Evolutionary conservation across 2,113 vertebrate species (phyloP).

Genomic region (Cavia aperea): DNA sequence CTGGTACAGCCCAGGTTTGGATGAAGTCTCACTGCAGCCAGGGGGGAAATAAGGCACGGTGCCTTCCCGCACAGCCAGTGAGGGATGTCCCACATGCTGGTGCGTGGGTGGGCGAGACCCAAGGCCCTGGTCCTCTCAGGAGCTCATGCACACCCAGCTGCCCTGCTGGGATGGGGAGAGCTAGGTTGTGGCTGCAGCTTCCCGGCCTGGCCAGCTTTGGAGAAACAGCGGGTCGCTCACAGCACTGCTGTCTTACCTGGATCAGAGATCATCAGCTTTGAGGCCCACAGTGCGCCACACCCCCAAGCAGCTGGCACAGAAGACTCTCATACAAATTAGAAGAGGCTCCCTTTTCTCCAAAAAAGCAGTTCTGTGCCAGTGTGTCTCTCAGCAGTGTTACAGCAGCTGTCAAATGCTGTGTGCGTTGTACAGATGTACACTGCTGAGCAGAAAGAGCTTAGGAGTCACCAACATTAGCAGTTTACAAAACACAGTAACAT

Average conservation of each 20-base stretch:
- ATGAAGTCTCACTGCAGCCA: not conserved
- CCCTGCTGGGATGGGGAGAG: not conserved
- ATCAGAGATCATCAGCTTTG: fast-evolving
- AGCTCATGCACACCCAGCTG: not conserved
- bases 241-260: fast-evolving
- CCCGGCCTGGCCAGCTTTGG: fast-evolving
- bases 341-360: not conserved
- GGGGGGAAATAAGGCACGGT: fast-evolving
- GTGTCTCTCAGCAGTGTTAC: not conserved
- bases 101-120: fast-evolving
- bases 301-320: fast-evolving
- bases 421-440: fast-evolving
- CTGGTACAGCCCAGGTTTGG: not conserved
- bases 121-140: too few species aligned
- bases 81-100: not conserved
- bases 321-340: not conserved
- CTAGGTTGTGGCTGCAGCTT: not conserved
- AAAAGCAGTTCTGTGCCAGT: not conserved
- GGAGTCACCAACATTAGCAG: not conserved
- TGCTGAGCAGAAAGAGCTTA: not conserved
- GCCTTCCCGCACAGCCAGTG: fast-evolving
- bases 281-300: fast-evolving
- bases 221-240: fast-evolving
- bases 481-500: not conserved
- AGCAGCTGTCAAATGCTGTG: fast-evolving